phyloP scores from a whole-genome alignment of 2,888 invertebrate genomes.

The Pachydiplax longipennis region DNA sequence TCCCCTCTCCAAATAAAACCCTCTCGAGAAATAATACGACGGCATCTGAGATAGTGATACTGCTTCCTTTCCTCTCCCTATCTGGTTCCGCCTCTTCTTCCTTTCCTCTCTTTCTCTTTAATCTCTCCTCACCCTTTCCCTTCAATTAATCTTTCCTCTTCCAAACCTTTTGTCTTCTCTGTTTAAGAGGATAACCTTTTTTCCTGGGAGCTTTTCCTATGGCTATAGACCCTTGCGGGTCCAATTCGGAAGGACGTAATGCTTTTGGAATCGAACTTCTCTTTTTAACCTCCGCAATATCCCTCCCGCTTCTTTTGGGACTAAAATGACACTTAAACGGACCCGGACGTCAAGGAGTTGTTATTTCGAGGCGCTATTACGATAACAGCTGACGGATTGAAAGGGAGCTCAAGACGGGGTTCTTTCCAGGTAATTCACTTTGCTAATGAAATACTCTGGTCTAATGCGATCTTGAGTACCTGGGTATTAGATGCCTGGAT shows the following conservation, averaged over 20 bases:
- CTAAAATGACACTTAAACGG: conserved; percentile 3
- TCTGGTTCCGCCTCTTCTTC: neutral
- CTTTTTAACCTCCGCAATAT: neutral
- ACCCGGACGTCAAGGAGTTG: neutral
- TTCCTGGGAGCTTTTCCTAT: neutral
- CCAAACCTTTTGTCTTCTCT: neutral
- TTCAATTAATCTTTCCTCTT: neutral
- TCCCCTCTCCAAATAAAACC: neutral
- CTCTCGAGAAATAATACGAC: conserved; percentile 37
- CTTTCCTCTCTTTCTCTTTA: neutral
- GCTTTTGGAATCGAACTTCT: neutral
- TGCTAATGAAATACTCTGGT: too few relatives aligned
- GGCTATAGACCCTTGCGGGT: neutral
- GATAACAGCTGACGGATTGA: neutral
- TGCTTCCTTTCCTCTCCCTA: conserved; percentile 6
- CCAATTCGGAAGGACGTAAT: neutral
- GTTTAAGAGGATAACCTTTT: neutral
- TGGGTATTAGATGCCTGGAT: too few relatives aligned
- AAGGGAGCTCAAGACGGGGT: neutral
- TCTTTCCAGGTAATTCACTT: neutral
- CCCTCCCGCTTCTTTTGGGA: neutral
- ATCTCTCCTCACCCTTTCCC: neutral
- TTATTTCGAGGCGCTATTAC: conserved; percentile 3
- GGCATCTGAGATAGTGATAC: conserved; percentile 20
- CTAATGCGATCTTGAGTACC: too few relatives aligned